These are phyloP conservation scores for Cheilosia soror DNA, from an alignment of 2,888 invertebrate species.

Conservation along the genomic window DNA sequence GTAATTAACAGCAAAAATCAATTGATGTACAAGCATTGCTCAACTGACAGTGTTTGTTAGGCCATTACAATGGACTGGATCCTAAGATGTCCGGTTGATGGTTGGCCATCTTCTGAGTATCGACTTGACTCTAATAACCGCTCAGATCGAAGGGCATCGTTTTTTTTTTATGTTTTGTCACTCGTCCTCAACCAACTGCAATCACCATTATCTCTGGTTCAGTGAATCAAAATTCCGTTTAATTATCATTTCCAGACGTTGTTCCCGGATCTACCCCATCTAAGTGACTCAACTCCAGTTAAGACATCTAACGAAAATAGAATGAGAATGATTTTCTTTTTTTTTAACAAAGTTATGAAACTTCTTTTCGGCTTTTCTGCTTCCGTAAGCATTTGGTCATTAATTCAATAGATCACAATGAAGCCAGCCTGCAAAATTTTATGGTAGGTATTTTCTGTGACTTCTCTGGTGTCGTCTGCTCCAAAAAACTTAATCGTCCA, in stretches of 20 bases:
- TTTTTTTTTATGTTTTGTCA: neutral
- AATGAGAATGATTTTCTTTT: neutral
- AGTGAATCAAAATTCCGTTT: slow-evolving; percentile 13
- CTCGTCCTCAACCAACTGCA: neutral
- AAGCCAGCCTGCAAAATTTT: slow-evolving; percentile 2
- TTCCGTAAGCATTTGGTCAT: slow-evolving; percentile 68
- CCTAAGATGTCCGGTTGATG: no score
- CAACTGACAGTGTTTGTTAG: no score
- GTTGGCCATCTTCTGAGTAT: no score
- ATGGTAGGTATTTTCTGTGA: slow-evolving; percentile 4
- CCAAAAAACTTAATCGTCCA: slow-evolving; percentile 60
- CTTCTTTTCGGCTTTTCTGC: slow-evolving; percentile 36
- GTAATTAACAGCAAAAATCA: slow-evolving; percentile 27
- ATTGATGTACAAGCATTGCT: neutral
- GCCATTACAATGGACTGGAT: no score
- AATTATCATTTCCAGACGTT: slow-evolving; percentile 13
- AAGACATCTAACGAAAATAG: neutral
- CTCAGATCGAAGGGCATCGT: neutral
- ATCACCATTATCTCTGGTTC: slow-evolving; percentile 1
- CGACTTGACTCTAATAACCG: neutral
- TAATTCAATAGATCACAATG: slow-evolving; percentile 65
- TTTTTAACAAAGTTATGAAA: slow-evolving; percentile 36
- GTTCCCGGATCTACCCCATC: neutral
- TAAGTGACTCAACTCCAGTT: neutral
- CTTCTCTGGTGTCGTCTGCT: slow-evolving; percentile 6